Evolutionary conservation across 2,888 invertebrate genomes (phyloP), one percentile per base, ranked within the genome.

Genomic region (Elysia crispata): DNA sequence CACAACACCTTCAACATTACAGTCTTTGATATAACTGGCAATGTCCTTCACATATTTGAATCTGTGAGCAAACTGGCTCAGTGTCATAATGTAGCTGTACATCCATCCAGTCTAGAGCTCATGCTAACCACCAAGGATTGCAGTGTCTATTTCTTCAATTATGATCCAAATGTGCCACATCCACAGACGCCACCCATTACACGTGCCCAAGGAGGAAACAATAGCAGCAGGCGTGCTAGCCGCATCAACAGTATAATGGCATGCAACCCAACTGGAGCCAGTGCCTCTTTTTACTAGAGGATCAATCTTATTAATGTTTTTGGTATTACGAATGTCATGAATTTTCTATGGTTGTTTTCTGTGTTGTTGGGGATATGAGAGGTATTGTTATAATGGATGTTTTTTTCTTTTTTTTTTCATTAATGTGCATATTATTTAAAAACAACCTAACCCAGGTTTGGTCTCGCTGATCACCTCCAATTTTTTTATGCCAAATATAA

Each of bases 1-100:
- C 99, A 99, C 93, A 99, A 99, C 94, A 99, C 99, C 93, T 99
- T 99, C 94, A 99, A 99, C 93, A 94, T 99, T 93, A 99, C 99
- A 89, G 98, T 99, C 93, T 99, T 99, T 94, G 91, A 89, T 49
- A 92, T 99, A 93, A 98, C 99, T 91, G 99, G 99, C 23, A 97
- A 97, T 91, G 94, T 99, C 91, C 97, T 99, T 77, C 98, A 98
- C 60, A 99, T 99, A n/a, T 94, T 99, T 83, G 99, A 99, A 93
- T 98, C 97, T 90, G 99, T 99, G 93, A 98, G 99, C 85, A 99
- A 99, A 93, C 99, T 99, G 92, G 99, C 99, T 78, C 99, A 99
- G 93, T 99, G 99, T 94, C 99, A 99, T 93, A 99, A 99, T 92
- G 99, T 99, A 81, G 98, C 99, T 70, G 95, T 99, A 82, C 98